Evolutionary conservation across 1,140 invertebrate genomes (phyloP).

Genomic region (Eurytemora carolleeae): DNA sequence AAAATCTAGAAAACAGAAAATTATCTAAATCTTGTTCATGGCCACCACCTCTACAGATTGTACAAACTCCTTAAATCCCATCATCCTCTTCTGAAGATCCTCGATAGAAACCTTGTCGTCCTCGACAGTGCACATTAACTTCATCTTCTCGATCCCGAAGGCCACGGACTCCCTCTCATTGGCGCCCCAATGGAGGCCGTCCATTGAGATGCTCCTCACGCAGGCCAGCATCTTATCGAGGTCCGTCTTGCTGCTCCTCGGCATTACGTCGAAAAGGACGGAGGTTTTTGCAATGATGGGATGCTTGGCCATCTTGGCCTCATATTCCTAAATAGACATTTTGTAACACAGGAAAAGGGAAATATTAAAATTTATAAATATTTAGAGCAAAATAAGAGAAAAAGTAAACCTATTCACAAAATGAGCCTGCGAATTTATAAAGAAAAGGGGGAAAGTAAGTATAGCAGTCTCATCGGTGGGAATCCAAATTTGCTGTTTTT

Average conservation of each 20-base stretch:
- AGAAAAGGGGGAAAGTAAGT: too few species aligned
- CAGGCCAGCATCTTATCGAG: conserved; percentile 66
- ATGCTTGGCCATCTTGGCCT: conserved; percentile 82
- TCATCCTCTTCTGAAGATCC: conserved; percentile 64
- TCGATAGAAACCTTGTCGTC: conserved; percentile 82
- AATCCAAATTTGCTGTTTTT: too few species aligned
- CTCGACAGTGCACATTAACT: conserved; percentile 83
- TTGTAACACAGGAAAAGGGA: too few species aligned
- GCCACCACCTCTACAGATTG: conserved; percentile 90
- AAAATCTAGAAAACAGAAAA: background rate
- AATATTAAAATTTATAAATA: too few species aligned
- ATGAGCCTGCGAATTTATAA: too few species aligned
- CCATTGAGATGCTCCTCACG: conserved; percentile 56
- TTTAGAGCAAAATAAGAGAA: too few species aligned
- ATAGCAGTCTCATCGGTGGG: too few species aligned
- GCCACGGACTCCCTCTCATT: conserved; percentile 35
- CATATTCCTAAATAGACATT: too few species aligned
- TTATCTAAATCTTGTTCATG: conserved; percentile 78
- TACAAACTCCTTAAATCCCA: conserved; percentile 64
- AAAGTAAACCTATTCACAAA: too few species aligned
- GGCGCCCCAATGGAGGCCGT: conserved; percentile 84
- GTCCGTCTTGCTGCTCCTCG: conserved; percentile 92
- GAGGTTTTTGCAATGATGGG: conserved; percentile 90
- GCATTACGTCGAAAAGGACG: conserved; percentile 83
- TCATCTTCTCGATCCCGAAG: conserved; percentile 86